phyloP scores from a whole-genome alignment of 2,797 vertebrate species.

The Anguilla anguilla region DNA sequence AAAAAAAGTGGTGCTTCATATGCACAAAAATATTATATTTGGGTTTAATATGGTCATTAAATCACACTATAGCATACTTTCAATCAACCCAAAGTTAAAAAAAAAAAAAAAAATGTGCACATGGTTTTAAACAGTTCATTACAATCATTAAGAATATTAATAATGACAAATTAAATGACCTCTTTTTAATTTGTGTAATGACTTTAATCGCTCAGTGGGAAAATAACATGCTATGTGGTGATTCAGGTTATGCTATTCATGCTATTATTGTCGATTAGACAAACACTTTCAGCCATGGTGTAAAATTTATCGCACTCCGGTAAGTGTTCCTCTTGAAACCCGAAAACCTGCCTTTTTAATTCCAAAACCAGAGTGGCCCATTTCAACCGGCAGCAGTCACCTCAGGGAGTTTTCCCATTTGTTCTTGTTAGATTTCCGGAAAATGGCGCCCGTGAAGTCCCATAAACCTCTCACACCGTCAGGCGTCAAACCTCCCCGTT shows the following conservation, averaged over 20 bases:
- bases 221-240: neutral
- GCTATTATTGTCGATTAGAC: neutral
- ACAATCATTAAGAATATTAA: neutral
- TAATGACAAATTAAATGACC: neutral
- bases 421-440: neutral
- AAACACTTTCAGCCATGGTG: neutral
- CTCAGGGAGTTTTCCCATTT: neutral
- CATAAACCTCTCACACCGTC: neutral
- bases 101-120: neutral
- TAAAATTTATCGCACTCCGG: neutral
- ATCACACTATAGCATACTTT: neutral
- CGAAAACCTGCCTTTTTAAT: neutral
- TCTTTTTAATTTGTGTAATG: slow-evolving; percentile 3
- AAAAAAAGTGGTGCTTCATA: too few relatives aligned
- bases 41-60: neutral
- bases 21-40: too few relatives aligned
- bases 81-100: too few relatives aligned
- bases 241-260: neutral
- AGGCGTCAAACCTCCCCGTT: neutral
- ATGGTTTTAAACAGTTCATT: neutral
- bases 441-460: neutral
- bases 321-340: neutral
- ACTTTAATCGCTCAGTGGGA: neutral
- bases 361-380: neutral
- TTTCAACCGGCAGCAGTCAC: neutral